Evolutionary conservation across 2,113 vertebrate species (phyloP), one percentile per base, ranked within the genome.

Genomic region (Platysteira castanea): DNA sequence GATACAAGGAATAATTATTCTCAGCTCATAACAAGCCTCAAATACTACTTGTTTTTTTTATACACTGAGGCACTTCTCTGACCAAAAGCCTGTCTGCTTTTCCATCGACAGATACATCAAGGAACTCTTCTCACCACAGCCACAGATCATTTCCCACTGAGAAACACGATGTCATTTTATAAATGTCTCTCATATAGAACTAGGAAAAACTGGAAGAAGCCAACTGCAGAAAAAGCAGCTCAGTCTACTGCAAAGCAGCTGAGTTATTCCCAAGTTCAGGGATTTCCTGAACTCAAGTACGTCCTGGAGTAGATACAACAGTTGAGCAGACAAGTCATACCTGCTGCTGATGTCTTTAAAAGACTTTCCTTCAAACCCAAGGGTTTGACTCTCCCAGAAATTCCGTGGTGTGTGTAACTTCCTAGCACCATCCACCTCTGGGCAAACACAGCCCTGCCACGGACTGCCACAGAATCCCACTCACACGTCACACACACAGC

Each of bases 371-470:
- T 68, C 70, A 61, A 33, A 27, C 15, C 12, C 26, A 41, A 31
- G 57, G 26, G n/a, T 28, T 17, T 39, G 18, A 13, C 33, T 87
- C 44, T 65, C 57, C 49, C 61, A 5, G 26, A 15, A 85, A 52
- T 12, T 5, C 50, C 0, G 1, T 33, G 7, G 9, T 13, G 10
- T 12, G 8, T 12, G 9, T 9, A 28, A 46, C 19, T 23, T 20
- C 7, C 42, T 0, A 28, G 33, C 18, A 47, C 4, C 42, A 50
- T 15, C 16, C 49, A 44, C 35, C n/a, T 7, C 12, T 3, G 30
- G 65, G 50, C 69, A 75, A 39, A 26, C 2, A 4, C 2, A 56
- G 52, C 20, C 84, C 33, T 44, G 82, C 35, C 76, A 11, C 2
- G 6, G 39, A 17, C 26, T 73, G n/a, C 18, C 30, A 16, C 5